These are phyloP conservation scores for Hydrolagus colliei DNA, from an alignment of 2,797 vertebrate species.

Conservation along the genomic window DNA sequence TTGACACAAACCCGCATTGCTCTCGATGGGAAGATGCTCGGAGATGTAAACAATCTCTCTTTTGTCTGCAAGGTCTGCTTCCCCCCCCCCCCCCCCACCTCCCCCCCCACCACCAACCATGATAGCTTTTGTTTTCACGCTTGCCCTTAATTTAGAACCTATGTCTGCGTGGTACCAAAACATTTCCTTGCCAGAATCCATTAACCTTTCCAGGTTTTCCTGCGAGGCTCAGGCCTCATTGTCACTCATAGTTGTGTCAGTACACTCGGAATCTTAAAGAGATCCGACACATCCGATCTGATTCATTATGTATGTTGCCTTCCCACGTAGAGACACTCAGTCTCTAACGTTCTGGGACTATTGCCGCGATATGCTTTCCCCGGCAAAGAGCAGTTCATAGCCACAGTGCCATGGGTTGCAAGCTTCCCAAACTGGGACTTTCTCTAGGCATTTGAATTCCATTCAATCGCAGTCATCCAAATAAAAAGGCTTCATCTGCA, in stretches of 20 bases:
- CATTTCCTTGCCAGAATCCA: slow-evolving; percentile 47
- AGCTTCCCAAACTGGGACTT: not conserved
- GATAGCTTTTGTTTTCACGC: slow-evolving; percentile 33
- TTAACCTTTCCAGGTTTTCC: slow-evolving; percentile 49
- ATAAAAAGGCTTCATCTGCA: too few species aligned
- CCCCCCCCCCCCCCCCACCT: not conserved
- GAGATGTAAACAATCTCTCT: not conserved
- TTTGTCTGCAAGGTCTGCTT: not conserved
- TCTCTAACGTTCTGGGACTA: slow-evolving; percentile 34
- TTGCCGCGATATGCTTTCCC: slow-evolving; percentile 31
- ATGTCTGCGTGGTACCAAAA: slow-evolving; percentile 43
- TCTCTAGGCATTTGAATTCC: not conserved
- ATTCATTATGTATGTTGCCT: slow-evolving; percentile 35
- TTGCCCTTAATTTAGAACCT: slow-evolving; percentile 41
- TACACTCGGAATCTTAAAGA: slow-evolving; percentile 39
- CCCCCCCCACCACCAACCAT: not conserved
- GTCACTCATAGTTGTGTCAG: slow-evolving; percentile 39
- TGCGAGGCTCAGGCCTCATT: slow-evolving; percentile 34
- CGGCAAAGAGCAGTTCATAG: slow-evolving; percentile 16
- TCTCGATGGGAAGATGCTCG: not conserved
- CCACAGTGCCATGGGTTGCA: not conserved
- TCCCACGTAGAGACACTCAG: slow-evolving; percentile 34
- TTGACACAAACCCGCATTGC: not conserved
- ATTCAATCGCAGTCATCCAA: not conserved
- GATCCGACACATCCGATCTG: slow-evolving; percentile 36